Evolutionary conservation across 1,140 invertebrate species (phyloP).

Genomic region (Solenopsis fugax): DNA sequence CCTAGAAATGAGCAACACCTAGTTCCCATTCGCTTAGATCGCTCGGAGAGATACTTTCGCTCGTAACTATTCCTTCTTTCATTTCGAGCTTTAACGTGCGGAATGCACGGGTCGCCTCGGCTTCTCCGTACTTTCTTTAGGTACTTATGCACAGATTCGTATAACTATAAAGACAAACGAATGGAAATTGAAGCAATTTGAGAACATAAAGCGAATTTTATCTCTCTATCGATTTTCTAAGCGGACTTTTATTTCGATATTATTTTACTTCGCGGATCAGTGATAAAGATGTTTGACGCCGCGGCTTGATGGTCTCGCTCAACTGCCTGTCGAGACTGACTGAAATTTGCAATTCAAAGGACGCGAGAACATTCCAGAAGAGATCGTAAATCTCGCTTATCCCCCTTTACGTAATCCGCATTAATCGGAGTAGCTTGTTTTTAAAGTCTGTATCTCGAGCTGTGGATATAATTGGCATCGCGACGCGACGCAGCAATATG

Average conservation of each 20-base stretch:
- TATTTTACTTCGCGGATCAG: neutral
- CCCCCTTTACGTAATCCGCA: constrained; percentile 6
- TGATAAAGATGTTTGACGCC: neutral
- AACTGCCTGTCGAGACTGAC: neutral
- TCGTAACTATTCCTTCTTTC: neutral
- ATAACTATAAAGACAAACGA: neutral
- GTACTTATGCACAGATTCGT: neutral
- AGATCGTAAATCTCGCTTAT: constrained; percentile 16
- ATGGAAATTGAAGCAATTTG: neutral
- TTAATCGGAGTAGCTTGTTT: constrained; percentile 19
- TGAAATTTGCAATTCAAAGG: constrained; percentile 11
- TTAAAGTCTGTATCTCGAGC: neutral
- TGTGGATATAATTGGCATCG: constrained; percentile 28
- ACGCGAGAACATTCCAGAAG: neutral
- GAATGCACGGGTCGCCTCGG: neutral
- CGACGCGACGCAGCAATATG: neutral
- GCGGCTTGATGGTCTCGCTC: neutral
- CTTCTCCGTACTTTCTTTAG: neutral
- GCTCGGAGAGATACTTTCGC: constrained; percentile 1
- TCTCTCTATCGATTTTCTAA: neutral
- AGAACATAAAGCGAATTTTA: neutral
- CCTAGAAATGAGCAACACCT: neutral
- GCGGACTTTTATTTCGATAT: neutral
- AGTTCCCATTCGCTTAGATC: neutral
- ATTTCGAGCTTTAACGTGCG: neutral